These are phyloP conservation scores for Ursus arctos DNA, from an alignment of 2,113 vertebrate genomes.

Conservation along the genomic window DNA sequence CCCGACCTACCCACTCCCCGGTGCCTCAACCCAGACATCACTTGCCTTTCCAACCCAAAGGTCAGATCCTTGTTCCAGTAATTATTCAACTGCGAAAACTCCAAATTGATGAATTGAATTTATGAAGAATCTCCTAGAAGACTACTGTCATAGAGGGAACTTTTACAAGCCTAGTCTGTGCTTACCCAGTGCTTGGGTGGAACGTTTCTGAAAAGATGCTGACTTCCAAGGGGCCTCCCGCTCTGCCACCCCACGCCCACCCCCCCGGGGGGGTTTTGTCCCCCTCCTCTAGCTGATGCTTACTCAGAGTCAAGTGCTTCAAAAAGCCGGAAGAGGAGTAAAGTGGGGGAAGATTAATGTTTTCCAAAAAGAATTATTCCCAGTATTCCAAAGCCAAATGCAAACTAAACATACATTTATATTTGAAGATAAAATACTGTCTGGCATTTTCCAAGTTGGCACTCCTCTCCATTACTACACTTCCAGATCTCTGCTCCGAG, in stretches of 20 bases:
- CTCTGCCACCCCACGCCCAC: rapidly evolving
- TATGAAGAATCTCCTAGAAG: not conserved
- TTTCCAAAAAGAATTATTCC: not conserved
- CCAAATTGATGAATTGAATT: not conserved
- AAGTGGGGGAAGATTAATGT: not conserved
- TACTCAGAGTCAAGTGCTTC: not conserved
- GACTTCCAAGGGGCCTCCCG: not conserved
- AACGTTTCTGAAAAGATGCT: not conserved
- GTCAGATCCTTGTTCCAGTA: not conserved
- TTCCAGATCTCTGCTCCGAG: not conserved
- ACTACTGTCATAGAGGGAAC: not conserved
- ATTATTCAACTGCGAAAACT: not conserved
- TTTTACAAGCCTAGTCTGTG: not conserved
- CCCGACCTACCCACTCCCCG: not conserved
- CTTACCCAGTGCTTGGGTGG: too few relatives aligned
- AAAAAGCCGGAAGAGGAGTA: not conserved
- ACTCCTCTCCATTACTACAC: not conserved
- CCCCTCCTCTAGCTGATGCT: too few relatives aligned
- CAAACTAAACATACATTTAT: not conserved
- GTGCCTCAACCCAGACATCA: not conserved
- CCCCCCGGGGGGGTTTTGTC: rapidly evolving
- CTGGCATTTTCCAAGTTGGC: not conserved
- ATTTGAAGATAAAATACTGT: not conserved
- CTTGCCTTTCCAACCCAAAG: not conserved
- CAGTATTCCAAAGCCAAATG: not conserved